Evolutionary conservation across 2,797 vertebrate genomes (phyloP).

Genomic region (Artibeus jamaicensis): DNA sequence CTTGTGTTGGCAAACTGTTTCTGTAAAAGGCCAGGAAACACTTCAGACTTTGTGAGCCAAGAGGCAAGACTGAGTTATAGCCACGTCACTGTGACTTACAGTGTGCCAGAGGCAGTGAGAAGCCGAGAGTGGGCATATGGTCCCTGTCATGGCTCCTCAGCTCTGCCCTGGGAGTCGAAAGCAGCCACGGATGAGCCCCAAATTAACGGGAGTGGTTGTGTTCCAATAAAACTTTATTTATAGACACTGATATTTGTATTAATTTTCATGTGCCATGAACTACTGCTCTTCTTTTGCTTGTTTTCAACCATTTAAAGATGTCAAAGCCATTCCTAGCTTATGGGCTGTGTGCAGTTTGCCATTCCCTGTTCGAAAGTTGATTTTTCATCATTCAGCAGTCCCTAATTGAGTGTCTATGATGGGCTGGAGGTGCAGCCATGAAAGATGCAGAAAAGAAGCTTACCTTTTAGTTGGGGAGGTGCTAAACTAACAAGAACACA

Average conservation of each 20-base stretch:
- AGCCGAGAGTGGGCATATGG: neutral
- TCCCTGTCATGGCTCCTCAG: neutral
- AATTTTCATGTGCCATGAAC: neutral
- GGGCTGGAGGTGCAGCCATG: neutral
- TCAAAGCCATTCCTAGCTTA: neutral
- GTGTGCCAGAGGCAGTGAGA: neutral
- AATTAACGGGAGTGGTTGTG: neutral
- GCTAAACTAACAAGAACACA: neutral
- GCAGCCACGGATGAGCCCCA: neutral
- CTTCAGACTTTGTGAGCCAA: neutral
- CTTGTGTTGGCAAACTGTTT: neutral
- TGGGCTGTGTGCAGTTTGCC: neutral
- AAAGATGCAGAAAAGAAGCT: neutral
- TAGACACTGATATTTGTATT: neutral
- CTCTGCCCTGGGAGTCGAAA: neutral
- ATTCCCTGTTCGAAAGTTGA: neutral
- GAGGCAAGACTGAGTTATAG: neutral
- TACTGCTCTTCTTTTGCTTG: neutral
- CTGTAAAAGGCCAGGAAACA: neutral
- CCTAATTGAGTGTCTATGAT: accelerated
- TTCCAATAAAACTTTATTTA: constrained; percentile 39
- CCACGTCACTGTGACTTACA: neutral
- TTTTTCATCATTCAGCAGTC: neutral
- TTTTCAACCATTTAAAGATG: neutral
- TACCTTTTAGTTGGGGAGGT: neutral